Evolutionary conservation across 2,797 vertebrate species (phyloP), one percentile per base, ranked within the genome.

Genomic region (Parambassis ranga): DNA sequence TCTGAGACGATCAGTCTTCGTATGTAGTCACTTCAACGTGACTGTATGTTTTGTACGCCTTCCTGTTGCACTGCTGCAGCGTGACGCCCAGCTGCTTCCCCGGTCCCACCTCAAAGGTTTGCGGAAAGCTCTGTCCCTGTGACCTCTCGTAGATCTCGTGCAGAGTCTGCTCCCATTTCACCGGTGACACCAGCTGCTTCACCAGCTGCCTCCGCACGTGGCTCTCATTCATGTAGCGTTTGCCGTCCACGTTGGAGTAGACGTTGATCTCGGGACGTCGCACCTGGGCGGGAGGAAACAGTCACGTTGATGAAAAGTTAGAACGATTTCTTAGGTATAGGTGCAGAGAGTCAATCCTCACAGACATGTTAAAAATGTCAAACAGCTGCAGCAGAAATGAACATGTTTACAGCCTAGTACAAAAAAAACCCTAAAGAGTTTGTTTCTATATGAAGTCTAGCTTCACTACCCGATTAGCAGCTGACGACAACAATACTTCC

Each of bases 101-200:
- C 0, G 98, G 96, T 2, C 98, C 98, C 10, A 96, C 90, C 80
- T 98, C 98, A 0, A 94, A 96, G 0, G 96, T 97, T 13, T 75
- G 62, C 10, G 97, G 98, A 82, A 99, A 98, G 0, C 50, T 83
- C 3, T 64, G 74, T 2, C 96, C 96, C 59, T 88, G 92, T 13
- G 6, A 85, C 73, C 97, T 84, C 75, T 95, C 85, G 0, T 95
- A 99, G 4, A 99, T 84, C 64, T 93, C 82, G 2, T 98, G 96
- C 88, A 99, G 92, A 0, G 90, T 95, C 87, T 99, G 97, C 65
- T 99, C 97, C 97, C 98, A 99, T 66, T 93, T 91, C 36, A 99
- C 97, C 0, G 98, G 95, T 0, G 91, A 94, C 28, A 94, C 92
- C 79, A 98, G 82, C 87, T 99, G 98, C 85, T 90, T 94, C 20